Evolutionary conservation across 2,888 invertebrate species (phyloP).

Genomic region (Caprella mutica): DNA sequence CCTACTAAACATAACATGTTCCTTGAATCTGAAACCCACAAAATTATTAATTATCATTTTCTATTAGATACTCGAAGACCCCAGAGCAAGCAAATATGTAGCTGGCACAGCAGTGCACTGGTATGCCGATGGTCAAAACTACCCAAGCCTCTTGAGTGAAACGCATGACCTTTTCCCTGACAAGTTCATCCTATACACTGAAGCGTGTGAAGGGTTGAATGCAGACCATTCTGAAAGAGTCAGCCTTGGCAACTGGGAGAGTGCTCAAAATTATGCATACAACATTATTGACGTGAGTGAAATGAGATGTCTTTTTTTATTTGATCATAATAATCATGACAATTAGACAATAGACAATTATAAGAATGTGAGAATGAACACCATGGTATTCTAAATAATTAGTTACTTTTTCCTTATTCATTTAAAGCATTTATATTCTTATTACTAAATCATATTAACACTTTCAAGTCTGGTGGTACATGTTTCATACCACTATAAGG

Average conservation of each 20-base stretch:
- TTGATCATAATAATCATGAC: neutral
- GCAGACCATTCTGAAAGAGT: conserved; percentile 36
- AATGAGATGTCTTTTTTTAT: neutral
- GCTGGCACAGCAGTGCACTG: conserved; percentile 49
- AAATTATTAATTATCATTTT: too few species aligned
- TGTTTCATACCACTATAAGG: too few species aligned
- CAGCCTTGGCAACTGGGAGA: conserved; percentile 45
- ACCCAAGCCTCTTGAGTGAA: conserved; percentile 39
- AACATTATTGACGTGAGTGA: conserved; percentile 40
- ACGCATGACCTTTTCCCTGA: conserved; percentile 44
- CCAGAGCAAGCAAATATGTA: conserved; percentile 39
- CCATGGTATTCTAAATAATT: too few species aligned
- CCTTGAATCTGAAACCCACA: too few species aligned
- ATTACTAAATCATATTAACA: too few species aligned
- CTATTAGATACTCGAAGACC: conserved; percentile 36
- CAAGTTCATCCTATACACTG: conserved; percentile 47
- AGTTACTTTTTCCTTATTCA: too few species aligned
- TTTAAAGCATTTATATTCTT: too few species aligned
- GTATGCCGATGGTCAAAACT: conserved; percentile 42
- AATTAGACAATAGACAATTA: too few species aligned
- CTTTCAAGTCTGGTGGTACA: too few species aligned
- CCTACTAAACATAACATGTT: too few species aligned
- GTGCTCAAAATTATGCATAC: conserved; percentile 45
- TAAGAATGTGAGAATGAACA: too few species aligned
- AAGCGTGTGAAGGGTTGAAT: conserved; percentile 41